Base-by-base conservation (phyloP, 2,113 vertebrate species). In the Xenopus tropicalis region DNA sequence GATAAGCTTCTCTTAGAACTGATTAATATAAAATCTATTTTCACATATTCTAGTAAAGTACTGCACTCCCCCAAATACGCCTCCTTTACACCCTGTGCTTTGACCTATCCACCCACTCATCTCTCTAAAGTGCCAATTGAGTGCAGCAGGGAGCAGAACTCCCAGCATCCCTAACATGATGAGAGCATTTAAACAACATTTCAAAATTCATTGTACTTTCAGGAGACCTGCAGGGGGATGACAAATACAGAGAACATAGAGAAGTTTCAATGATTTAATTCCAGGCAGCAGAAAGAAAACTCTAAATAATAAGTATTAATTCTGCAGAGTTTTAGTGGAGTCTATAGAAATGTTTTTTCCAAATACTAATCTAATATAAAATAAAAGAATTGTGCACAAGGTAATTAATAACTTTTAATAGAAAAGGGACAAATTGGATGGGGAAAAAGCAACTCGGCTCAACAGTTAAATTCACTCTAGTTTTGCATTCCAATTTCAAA, bases 61-160 rank as follows among this genome's bases (percentile, higher is more conserved):
- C 37, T 57, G 54, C 54, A 61, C 23, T 74, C 66, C 67, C 70
- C 64, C 72, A 43, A 25, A 67, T 67, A 67, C 65, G 56, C 72
- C 72, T 68, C 56, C 72, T 29, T 23, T 11, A 20, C 51, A 61
- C 64, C 64, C 23, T 23, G 19, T 44, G 56, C 21, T 43, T 58
- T 20, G 29, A 54, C 44, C 64, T 46, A 29, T 51, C 56, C 72
- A 44, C 72, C 72, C 72, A 65, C 72, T 74, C 72, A 25, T 23
- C 23, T 20, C 54, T 61, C 22, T 54, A 66, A 74, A 68, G 72
- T 67, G 64, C 54, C 72, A 74, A 68, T 74, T 68, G 61, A 52
- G 24, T 66, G 56, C 72, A 52, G 72, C 65, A 14, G 72, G 70
- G 72, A 51, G 56, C 65, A 59, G 22, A 52, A n/a, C 64, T 51